These are phyloP conservation scores for Maccullochella peelii DNA, from an alignment of 2,113 vertebrate genomes.

Conservation along the genomic window DNA sequence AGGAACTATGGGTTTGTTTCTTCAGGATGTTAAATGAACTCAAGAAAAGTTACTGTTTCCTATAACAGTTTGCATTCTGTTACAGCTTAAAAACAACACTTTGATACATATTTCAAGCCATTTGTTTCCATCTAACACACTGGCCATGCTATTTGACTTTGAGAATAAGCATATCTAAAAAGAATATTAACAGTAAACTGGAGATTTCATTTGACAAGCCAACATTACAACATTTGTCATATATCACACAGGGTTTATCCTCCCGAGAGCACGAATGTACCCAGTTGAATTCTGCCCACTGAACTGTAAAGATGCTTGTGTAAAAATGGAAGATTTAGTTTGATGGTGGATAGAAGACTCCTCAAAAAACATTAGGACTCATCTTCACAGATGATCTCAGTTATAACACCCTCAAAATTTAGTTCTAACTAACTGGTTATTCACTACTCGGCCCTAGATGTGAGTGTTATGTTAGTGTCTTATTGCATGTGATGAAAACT, in stretches of 20 bases:
- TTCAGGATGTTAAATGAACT: background rate
- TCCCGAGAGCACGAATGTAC: background rate
- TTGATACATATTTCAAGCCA: background rate
- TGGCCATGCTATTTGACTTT: background rate
- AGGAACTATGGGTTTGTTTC: background rate
- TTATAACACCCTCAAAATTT: too few relatives aligned
- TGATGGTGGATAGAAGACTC: background rate
- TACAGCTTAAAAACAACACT: background rate
- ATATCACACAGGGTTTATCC: background rate
- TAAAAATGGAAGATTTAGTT: background rate
- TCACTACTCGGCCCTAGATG: background rate
- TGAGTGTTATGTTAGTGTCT: background rate
- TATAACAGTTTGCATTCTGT: background rate
- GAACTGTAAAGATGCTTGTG: background rate
- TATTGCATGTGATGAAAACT: background rate
- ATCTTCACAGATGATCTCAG: too few relatives aligned
- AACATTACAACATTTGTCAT: background rate
- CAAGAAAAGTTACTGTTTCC: too few relatives aligned
- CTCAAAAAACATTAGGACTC: too few relatives aligned
- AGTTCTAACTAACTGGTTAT: too few relatives aligned
- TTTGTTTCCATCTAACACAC: background rate
- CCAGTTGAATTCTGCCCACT: too few relatives aligned
- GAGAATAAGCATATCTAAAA: too few relatives aligned
- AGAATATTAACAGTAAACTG: too few relatives aligned
- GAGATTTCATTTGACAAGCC: background rate